Conservation (phyloP, 2,113 vertebrate species). For the human (Homo sapiens) region GRCh38 chr11:21777001-21777500, state of each 20-base stretch:
- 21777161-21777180: background rate
- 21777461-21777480: background rate
- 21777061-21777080: background rate
- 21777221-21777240: background rate
- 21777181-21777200: background rate
- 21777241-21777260: background rate
- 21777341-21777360: background rate
- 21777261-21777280: background rate
- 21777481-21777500: background rate
- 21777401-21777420: background rate
- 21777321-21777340: background rate
- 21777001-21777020: background rate
- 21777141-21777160: background rate
- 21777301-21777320: background rate
- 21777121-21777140: background rate
- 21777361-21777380: background rate
- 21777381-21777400: background rate
- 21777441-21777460: background rate
- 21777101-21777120: background rate
- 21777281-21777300: background rate
- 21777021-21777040: slow-evolving; percentile 13
- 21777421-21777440: background rate
- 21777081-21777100: background rate
- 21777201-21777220: background rate
- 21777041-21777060: background rate